Base-by-base conservation (phyloP, 2,888 invertebrate genomes). In the Tridacna gigas region DNA sequence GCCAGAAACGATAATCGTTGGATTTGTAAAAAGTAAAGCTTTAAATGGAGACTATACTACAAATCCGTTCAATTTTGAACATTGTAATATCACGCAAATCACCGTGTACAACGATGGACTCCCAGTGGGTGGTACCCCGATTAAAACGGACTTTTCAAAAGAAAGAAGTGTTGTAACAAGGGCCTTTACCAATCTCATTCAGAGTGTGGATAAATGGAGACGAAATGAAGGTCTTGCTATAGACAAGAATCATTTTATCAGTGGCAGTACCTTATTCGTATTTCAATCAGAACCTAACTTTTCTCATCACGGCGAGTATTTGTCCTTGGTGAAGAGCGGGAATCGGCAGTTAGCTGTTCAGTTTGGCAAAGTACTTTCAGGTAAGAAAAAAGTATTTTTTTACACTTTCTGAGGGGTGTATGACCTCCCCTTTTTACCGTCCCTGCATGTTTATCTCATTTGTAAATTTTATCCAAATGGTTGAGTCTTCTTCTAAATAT, bases 1-100 rank as follows among this genome's bases (percentile, higher is more conserved):
- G 74, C 80, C 88, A 15, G 74, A 77, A 26, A 60, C 66, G 20
- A 56, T 82, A 0, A 65, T 51, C 48, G 60, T 84, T 45, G 81
- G 80, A 9, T 87, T 87, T 56, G 83, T 80, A 15, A 67, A 85
- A 28, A 77, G 81, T 25, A 79, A 60, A 37, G 80, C 74, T 18
- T 51, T 80, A 20, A 79, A 74, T 45, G 84, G 87, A n/a, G 75
- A 74, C 66, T 83, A 83, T 48, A 69, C 77, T 15, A 61, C 74
- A 45, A 88, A 88, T 60, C 85, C 82, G 20, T 88, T 77, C 77
- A 78, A 83, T 48, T 88, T 88, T 60, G 79, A 83, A 74, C 74
- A 85, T 51, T 83, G 80, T 67, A 48, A 74, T 22, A 60, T 86
- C 28, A 78, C 60, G 20, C 75, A 77, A 13, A 83, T 88, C 12